Conservation (phyloP, 2,888 invertebrate genomes). For the Cordilura impudica region DNA sequence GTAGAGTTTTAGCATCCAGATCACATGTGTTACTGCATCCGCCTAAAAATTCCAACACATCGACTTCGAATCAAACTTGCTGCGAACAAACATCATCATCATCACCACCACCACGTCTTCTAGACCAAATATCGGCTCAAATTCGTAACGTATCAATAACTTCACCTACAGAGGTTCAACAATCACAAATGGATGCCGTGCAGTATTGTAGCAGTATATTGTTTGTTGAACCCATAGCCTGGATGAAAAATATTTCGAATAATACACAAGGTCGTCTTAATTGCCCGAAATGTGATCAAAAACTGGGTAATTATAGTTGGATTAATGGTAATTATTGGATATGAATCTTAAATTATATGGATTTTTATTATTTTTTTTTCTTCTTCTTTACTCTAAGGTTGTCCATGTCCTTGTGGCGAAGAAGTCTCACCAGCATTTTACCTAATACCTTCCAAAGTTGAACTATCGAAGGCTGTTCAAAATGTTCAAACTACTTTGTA, state of each 20-base stretch:
- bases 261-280: slow-evolving; percentile 88
- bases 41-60: slow-evolving; percentile 43
- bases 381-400: slow-evolving; percentile 80
- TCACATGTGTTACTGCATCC: slow-evolving; percentile 87
- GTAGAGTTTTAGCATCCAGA: slow-evolving; percentile 89
- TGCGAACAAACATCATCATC: slow-evolving; percentile 45
- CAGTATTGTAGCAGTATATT: slow-evolving; percentile 84
- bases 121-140: slow-evolving; percentile 73
- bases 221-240: slow-evolving; percentile 92
- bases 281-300: slow-evolving; percentile 90
- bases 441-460: slow-evolving; percentile 92
- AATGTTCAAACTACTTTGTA: slow-evolving; percentile 90
- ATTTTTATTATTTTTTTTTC: background rate
- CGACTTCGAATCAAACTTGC: slow-evolving; percentile 5
- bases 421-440: slow-evolving; percentile 95
- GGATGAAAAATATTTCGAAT: slow-evolving; percentile 89
- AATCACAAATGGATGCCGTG: background rate
- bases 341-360: background rate
- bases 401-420: slow-evolving; percentile 93
- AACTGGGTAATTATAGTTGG: slow-evolving; percentile 95
- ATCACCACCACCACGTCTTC: slow-evolving; percentile 67
- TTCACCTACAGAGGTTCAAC: slow-evolving; percentile 34
- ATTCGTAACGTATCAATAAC: slow-evolving; percentile 70
- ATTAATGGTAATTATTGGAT: slow-evolving; percentile 82
- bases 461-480: slow-evolving; percentile 91